Base-by-base conservation (phyloP, 2,888 invertebrate species). In the Andrena praecox region DNA sequence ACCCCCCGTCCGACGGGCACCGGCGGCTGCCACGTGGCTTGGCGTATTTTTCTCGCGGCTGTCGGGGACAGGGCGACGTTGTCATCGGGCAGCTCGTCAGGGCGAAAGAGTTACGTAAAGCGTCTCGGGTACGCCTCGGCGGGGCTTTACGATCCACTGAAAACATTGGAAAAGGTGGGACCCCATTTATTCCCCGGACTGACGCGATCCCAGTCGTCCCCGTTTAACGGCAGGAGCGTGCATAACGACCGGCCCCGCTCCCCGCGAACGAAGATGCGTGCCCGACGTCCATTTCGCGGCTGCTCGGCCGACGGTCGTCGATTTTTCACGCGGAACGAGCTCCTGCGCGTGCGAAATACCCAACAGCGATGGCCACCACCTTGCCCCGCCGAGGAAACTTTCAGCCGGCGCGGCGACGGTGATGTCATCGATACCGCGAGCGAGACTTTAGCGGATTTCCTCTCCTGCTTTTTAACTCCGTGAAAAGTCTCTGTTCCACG, bases 31-130 rank as follows among this genome's bases (percentile, higher is more conserved):
- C 72, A 48, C 70, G 74, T 60, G 74, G 50, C 27, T 16, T 12
- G 31, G 16, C 52, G 24, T 33, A 12, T 64, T 42, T 75, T 70
- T 69, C 69, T n/a, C 60, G 54, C 50, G 52, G 33, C 85, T 87
- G 86, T 71, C 64, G 72, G 20, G 70, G 79, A 87, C 86, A 87
- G 82, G 66, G 35, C 42, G 12, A 67, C 73, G 85, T 54, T 62
- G 63, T 66, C 82, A 52, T 52, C 63, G 71, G 85, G 77, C 76
- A 75, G 33, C 73, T 62, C 79, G 59, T 67, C 79, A 12, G 3
- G 60, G 62, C 66, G 75, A 77, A 82, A 72, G 76, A 78, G 74
- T 87, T 87, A 83, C 86, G 87, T 87, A 87, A 87, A 87, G 20
- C 56, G 73, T 80, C 76, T 64, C 54, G 71, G 52, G 48, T 67